Percentiles rank a stretch among this genome's conserved stretches.
Conservation (phyloP, 2,797 vertebrate species). For the Karalla daura region DNA sequence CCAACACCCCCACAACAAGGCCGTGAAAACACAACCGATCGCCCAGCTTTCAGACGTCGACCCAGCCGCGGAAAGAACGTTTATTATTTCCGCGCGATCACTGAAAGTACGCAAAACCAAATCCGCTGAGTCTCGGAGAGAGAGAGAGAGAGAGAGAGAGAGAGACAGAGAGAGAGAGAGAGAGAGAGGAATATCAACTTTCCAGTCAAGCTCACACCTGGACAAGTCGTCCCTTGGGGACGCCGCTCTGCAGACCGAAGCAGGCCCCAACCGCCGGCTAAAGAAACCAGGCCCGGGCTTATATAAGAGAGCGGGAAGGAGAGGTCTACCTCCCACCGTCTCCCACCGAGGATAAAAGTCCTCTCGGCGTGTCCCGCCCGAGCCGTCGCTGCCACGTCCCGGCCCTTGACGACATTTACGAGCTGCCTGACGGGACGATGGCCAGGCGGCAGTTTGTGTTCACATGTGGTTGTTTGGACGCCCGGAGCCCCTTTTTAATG, state of each 20-base stretch:
- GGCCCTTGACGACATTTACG: constrained; percentile 68
- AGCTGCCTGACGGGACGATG: constrained; percentile 72
- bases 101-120: too few relatives aligned
- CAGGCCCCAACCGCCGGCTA: constrained; percentile 47
- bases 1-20: background rate
- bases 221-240: constrained; percentile 20
- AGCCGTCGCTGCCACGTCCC: constrained; percentile 45
- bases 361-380: constrained; percentile 50
- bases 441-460: constrained; percentile 51
- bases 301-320: constrained; percentile 28
- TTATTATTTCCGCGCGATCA: too few relatives aligned
- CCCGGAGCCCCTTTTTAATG: constrained; percentile 17
- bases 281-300: constrained; percentile 64
- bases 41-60: too few relatives aligned
- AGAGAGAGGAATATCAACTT: background rate
- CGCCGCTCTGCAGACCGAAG: constrained; percentile 36
- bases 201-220: background rate
- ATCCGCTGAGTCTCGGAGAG: background rate
- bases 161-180: too few relatives aligned
- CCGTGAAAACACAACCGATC: background rate
- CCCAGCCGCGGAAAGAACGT: too few relatives aligned
- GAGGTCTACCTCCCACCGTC: constrained; percentile 37
- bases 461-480: constrained; percentile 32
- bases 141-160: too few relatives aligned
- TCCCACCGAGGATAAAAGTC: constrained; percentile 62